A percentile compares a stretch with the other conserved stretches of the same genome.
These are phyloP conservation scores for Eristalinus aeneus DNA, from an alignment of 2,888 invertebrate genomes.

Conservation along the genomic window DNA sequence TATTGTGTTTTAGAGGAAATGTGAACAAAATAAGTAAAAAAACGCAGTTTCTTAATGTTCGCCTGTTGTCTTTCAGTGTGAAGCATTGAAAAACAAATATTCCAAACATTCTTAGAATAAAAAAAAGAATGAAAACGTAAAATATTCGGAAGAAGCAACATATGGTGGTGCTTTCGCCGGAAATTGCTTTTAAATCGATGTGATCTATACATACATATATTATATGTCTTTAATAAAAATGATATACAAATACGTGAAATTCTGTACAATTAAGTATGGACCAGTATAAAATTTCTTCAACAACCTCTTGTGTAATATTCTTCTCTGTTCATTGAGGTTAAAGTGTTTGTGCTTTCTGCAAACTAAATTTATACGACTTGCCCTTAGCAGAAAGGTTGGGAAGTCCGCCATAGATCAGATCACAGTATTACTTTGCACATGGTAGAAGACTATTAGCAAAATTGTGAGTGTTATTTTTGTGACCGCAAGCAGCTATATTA, in stretches of 20 bases:
- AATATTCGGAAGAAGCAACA: conserved; percentile 39
- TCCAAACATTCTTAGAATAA: conserved; percentile 35
- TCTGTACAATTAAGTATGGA: too few species aligned
- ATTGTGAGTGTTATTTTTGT: too few species aligned
- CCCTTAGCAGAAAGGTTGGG: too few species aligned
- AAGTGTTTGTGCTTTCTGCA: too few species aligned
- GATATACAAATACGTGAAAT: background rate
- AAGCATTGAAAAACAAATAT: conserved; percentile 18
- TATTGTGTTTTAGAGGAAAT: background rate
- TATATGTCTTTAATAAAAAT: background rate
- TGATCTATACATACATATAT: background rate
- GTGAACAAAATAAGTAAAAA: background rate
- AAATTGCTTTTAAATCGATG: conserved; percentile 26
- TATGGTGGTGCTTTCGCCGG: conserved; percentile 52
- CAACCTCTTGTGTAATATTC: too few species aligned
- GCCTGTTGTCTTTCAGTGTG: background rate
- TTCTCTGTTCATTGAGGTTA: too few species aligned
- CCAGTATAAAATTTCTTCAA: too few species aligned
- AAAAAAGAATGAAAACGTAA: conserved; percentile 17
- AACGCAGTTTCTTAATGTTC: background rate
- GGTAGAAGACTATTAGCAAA: too few species aligned
- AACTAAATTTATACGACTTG: too few species aligned
- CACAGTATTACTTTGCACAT: too few species aligned
- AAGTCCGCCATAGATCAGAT: too few species aligned
- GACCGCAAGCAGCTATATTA: too few species aligned